Evolutionary conservation across 64 coral and sea anemone species (phyloP), one percentile per base, ranked within the genome.

Genomic region (Stichodactyla mertensii): DNA sequence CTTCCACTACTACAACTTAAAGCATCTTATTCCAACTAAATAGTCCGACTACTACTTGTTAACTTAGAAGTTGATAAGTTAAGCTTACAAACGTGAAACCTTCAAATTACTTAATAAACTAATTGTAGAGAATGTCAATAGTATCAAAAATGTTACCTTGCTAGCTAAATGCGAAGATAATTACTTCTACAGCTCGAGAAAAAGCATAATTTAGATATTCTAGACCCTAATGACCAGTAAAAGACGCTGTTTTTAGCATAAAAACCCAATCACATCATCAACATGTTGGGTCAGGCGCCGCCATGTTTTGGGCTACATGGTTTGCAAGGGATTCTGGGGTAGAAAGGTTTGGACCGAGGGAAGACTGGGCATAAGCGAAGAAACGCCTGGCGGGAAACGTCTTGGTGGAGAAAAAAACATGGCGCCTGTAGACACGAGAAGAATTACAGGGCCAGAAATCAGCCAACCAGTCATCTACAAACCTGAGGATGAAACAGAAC

Each of bases 341-440:
- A 45, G 36, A 45, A 45, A 45, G 36, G 36, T 2, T 59, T 64
- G 1, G 15, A 64, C 22, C 24, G n/a, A 74, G 78, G 51, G 53
- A 81, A 81, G 52, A 81, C 78, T 81, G 78, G 26, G 53, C 22
- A 52, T 15, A 52, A 81, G 78, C 53, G 15, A 81, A 28, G 78
- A 81, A 81, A 81, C 78, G 78, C 78, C 78, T 81, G 78, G 26
- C 24, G 78, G 23, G 53, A 81, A 81, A 81, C 78, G 52, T 12
- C 52, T 53, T 55, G 45, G 15, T 5, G 51, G 19, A 6, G 51
- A 4, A 20, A 81, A 81, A 81, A 20, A 81, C 15, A 81, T 81
- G 78, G 78, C 78, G 94, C 94, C 94, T 14, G 90, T 89, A 0
- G 94, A 96, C 56, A 93, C 85, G 66, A 89, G 85, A 51, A 89